These are phyloP conservation scores for Amphilophus citrinellus DNA, from an alignment of 2,113 vertebrate genomes.

Conservation along the genomic window DNA sequence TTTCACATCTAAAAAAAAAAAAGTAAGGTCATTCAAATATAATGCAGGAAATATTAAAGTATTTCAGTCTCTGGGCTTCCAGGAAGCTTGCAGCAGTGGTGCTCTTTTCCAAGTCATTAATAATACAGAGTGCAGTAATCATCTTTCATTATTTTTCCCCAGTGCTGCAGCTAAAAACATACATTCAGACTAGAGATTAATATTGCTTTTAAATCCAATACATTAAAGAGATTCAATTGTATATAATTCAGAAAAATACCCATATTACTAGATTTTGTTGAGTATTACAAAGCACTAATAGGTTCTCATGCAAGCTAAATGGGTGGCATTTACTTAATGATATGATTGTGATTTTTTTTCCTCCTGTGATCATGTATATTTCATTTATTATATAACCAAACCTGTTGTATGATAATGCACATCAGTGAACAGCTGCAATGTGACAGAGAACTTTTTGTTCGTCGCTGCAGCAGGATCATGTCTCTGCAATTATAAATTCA, in stretches of 20 bases:
- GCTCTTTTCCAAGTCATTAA: constrained; percentile 19
- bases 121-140: constrained; percentile 30
- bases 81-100: not conserved
- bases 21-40: not conserved
- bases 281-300: not conserved
- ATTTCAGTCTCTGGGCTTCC: not conserved
- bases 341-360: not conserved
- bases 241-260: not conserved
- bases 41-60: constrained; percentile 12
- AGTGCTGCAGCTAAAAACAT: not conserved
- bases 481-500: constrained; percentile 25
- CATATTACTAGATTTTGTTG: not conserved
- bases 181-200: not conserved
- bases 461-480: not conserved
- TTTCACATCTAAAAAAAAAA: not conserved
- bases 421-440: constrained; percentile 39
- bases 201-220: not conserved
- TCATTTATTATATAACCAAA: constrained; percentile 37
- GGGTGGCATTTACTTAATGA: not conserved
- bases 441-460: constrained; percentile 26
- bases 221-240: not conserved
- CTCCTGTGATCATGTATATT: not conserved
- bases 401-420: constrained; percentile 33
- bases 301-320: not conserved
- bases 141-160: constrained; percentile 6